Percentiles rank a stretch among this genome's conserved stretches.
phyloP scores from a whole-genome alignment of 2,797 vertebrate species.

The Dendrocincla tyrannina region DNA sequence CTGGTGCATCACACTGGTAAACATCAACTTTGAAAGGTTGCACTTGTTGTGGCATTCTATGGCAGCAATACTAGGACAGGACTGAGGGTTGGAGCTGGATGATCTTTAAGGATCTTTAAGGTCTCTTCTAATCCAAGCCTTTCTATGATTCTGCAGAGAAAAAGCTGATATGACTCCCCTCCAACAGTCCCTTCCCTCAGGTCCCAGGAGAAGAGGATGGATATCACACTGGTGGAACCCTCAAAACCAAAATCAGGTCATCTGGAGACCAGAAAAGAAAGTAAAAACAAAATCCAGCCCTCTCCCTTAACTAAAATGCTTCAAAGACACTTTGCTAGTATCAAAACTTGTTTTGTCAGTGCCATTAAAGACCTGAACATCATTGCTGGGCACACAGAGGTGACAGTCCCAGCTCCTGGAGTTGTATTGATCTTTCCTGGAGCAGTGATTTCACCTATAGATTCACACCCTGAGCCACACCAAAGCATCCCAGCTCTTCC shows the following conservation, averaged over 20 bases:
- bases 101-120: too few relatives aligned
- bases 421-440: rapidly evolving
- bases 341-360: neutral
- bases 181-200: neutral
- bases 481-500: neutral
- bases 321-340: neutral
- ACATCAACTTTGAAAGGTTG: rapidly evolving
- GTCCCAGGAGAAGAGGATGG: too few relatives aligned
- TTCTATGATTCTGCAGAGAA: neutral
- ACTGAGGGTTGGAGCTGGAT: neutral
- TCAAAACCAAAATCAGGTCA: neutral
- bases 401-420: neutral
- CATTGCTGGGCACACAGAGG: neutral
- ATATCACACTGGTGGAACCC: rapidly evolving
- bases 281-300: rapidly evolving
- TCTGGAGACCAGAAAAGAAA: neutral
- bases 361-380: neutral
- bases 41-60: rapidly evolving
- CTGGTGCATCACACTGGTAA: rapidly evolving
- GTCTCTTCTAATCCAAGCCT: neutral
- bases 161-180: neutral
- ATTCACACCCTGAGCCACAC: neutral
- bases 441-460: neutral
- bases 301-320: neutral
- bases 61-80: rapidly evolving